phyloP scores from a whole-genome alignment of 1,140 invertebrate species.

The Heterodera schachtii region DNA sequence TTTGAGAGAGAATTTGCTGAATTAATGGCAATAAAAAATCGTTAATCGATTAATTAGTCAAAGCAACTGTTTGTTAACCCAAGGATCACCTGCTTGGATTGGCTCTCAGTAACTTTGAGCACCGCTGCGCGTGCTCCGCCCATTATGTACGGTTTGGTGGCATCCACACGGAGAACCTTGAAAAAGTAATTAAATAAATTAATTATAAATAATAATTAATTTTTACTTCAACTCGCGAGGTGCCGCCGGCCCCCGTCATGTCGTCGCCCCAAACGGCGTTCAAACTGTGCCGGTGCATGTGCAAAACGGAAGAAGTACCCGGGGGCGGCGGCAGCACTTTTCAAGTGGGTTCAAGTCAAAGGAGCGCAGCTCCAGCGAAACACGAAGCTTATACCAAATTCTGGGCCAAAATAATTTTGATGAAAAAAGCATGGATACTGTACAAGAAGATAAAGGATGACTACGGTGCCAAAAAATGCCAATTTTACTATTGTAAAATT shows the following conservation, averaged over 20 bases:
- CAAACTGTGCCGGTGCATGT: conserved; percentile 33
- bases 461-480: no score
- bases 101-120: not conserved
- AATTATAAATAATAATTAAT: not conserved
- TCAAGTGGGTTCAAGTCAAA: conserved; percentile 52
- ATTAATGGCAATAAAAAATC: not conserved
- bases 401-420: conserved; percentile 31
- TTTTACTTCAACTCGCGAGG: not conserved
- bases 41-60: no score
- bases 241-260: not conserved
- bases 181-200: not conserved
- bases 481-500: no score
- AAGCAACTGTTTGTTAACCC: no score
- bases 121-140: conserved; percentile 1
- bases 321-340: conserved; percentile 60
- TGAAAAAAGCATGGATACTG: no score
- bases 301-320: not conserved
- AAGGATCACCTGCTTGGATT: not conserved
- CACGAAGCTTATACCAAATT: conserved; percentile 51
- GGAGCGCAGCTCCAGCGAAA: conserved; percentile 49
- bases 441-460: no score
- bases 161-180: conserved; percentile 26
- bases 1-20: no score
- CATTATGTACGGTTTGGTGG: not conserved
- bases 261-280: conserved; percentile 36